Evolutionary conservation across 1,140 invertebrate genomes (phyloP), one percentile per base, ranked within the genome.

Genomic region (Zaprionus camerounensis): DNA sequence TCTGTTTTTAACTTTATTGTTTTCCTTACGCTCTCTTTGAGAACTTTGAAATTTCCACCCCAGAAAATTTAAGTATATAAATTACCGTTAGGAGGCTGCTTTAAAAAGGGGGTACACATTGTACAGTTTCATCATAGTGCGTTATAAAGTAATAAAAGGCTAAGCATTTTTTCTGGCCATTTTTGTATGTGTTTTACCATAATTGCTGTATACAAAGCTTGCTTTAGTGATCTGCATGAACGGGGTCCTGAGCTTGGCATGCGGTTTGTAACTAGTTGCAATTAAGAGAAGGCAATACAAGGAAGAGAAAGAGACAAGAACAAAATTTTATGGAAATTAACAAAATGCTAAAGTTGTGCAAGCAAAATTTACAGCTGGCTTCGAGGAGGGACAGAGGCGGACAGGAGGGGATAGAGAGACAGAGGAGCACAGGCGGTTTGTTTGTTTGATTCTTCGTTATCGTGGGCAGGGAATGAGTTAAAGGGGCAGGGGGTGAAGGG

Each of bases 381-480:
- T 34, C 41, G 38, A 44, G 44, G 69, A 9, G 7, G 15, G 6
- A n/a, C 15, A 2, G 3, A 15, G 13, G 13, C 44, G n/a, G 17
- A 7, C 9, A 34, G 9, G 2, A 9, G 31, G 31, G 31, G 31
- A 34, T 11, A 34, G 9, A 34, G 7, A 9, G 13, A 49, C 44
- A 49, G 17, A 11, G n/a, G 17, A 20, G 44, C 38, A 41, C 41
- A 46, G n/a, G 41, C 41, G 46, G 17, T 24, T 51, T 51, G 46
- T 80, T 83, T 87, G 67, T 86, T 87, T 87, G 83, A 80, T 75
- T 78, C 87, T 78, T 82, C 56, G 62, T 82, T 77, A 77, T 86
- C 82, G 71, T 26, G 15, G 34, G 41, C 6, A 2, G 55, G 13
- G 57, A 12, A 15, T 11, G 13, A 2, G 22, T 63, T 24, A 51